Base-by-base conservation (phyloP, 1,140 invertebrate species). In the Caerostris extrusa region DNA sequence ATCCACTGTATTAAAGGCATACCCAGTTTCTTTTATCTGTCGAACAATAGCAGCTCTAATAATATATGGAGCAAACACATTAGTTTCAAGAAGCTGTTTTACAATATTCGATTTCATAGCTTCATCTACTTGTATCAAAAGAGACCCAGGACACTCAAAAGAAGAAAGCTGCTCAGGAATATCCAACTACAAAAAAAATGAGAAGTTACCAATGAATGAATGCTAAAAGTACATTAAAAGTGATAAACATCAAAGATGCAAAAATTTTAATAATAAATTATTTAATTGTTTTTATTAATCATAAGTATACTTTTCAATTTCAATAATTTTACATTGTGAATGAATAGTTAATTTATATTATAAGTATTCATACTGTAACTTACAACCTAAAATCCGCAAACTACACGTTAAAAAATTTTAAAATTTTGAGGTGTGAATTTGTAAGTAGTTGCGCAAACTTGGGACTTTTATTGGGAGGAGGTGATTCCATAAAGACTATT, bases 51-150 rank as follows among this genome's bases (percentile, higher is more conserved):
- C 90, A 34, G 60, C 88, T 85, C 91, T 17, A 89, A 94, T 60
- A 34, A 92, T 60, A 60, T 83, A 85, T n/a, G 53, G 12, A 17
- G 83, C 58, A 56, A 94, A 94, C 14, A 92, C 55, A 34, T n/a
- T 55, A 34, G 50, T 81, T 56, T 94, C 81, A 6, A 93, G 34
- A 56, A 89, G 34, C 60, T 90, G 8, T 19, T 83, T 89, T 2
- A 94, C 81, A n/a, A 93, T n/a, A 69, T n/a, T 69, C 53, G 90
- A 93, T 5, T 67, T n/a, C 94, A 94, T 94, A 8, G 67, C 50
- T 88, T 93, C 86, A 92, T 94, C 94, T 7, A 94, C 60, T 83
- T 89, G 64, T 14, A 8, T 5, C 60, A 89, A 10, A 6, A 89
- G 50, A 83, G 69, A 19, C 5, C 82, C 71, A 57, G 85, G 53